A percentile compares a stretch with the other conserved stretches of the same genome.
Conservation (phyloP, 2,113 vertebrate species). For the Semnopithecus entellus region DNA sequence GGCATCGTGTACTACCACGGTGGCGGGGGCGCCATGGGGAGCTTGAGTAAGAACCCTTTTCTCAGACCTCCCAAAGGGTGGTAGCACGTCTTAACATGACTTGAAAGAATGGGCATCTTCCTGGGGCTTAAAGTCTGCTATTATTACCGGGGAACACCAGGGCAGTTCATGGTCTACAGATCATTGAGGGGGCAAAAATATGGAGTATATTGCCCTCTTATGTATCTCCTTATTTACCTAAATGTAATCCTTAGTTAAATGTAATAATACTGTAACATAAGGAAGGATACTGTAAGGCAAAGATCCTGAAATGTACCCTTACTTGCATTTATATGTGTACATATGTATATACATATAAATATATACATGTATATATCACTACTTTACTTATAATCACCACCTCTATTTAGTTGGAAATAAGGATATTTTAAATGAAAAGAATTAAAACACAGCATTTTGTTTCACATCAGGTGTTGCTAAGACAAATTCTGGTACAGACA, state of each 20-base stretch:
- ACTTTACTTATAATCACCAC: no score
- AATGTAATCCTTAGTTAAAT: not conserved
- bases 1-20: constrained; percentile 91
- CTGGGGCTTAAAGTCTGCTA: accelerated
- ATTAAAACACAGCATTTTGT: not conserved
- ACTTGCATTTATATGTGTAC: no score
- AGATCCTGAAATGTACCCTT: not conserved
- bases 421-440: not conserved
- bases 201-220: no score
- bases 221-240: not conserved
- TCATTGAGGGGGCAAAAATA: not conserved
- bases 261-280: not conserved
- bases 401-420: not conserved
- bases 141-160: not conserved
- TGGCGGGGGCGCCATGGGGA: constrained; percentile 87
- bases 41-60: constrained; percentile 84
- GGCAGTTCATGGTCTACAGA: not conserved
- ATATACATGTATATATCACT: not conserved
- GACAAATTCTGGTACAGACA: not conserved
- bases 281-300: not conserved
- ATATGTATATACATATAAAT: not conserved
- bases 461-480: not conserved
- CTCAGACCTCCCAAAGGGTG: not conserved
- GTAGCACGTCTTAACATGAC: no score
- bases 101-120: not conserved